phyloP scores from a whole-genome alignment of 2,113 vertebrate species.

The Myotis lucifugus region DNA sequence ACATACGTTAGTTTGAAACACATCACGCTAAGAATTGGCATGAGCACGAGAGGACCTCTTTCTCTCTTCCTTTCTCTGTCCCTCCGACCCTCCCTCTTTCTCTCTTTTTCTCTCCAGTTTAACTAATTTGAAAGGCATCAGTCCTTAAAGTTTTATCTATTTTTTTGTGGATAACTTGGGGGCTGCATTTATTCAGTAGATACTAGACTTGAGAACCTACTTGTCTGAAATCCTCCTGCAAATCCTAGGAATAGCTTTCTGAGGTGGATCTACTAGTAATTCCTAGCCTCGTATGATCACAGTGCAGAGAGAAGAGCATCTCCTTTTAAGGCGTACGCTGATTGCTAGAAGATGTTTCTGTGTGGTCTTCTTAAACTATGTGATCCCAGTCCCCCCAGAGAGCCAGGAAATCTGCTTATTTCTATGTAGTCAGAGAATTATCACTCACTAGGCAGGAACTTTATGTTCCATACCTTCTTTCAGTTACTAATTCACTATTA shows the following conservation, averaged over 20 bases:
- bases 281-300: background rate
- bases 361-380: background rate
- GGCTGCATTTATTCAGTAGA: background rate
- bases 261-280: background rate
- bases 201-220: background rate
- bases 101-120: background rate
- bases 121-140: background rate
- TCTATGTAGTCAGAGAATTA: background rate
- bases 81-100: background rate
- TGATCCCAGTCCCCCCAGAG: background rate
- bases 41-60: background rate
- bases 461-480: background rate
- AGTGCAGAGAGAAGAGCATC: background rate
- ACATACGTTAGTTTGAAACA: background rate
- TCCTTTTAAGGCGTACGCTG: background rate
- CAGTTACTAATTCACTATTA: slow-evolving; percentile 9
- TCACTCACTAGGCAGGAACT: background rate
- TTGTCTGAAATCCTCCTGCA: slow-evolving; percentile 1
- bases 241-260: background rate
- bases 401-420: background rate
- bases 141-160: background rate
- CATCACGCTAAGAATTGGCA: background rate
- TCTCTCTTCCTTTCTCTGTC: background rate
- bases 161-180: background rate
- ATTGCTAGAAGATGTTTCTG: background rate